phyloP scores from a whole-genome alignment of 2,797 vertebrate genomes.

The Glossophaga mutica region DNA sequence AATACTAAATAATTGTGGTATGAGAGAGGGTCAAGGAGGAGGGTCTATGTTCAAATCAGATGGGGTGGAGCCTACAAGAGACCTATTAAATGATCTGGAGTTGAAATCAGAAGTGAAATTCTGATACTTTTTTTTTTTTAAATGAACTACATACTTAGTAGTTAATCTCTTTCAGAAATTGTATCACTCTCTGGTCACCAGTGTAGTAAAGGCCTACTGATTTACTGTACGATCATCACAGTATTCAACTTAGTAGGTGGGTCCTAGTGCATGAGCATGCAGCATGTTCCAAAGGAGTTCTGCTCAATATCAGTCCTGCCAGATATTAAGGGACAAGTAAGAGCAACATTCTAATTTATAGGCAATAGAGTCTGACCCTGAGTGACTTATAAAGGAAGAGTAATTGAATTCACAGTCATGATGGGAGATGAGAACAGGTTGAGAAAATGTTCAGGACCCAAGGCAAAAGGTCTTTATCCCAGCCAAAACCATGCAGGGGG shows the following conservation, averaged over 20 bases:
- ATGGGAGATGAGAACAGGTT: background rate
- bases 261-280: background rate
- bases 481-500: background rate
- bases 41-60: background rate
- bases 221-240: background rate
- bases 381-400: background rate
- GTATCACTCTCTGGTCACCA: background rate
- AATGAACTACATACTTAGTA: background rate
- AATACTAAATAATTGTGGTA: background rate
- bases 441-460: background rate
- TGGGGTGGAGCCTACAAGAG: background rate
- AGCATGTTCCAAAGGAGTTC: background rate
- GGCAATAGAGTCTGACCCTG: background rate
- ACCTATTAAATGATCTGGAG: background rate
- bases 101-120: background rate
- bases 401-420: background rate
- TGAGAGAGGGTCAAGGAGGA: background rate
- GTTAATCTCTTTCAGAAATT: background rate
- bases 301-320: background rate
- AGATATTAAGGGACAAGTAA: background rate
- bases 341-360: background rate
- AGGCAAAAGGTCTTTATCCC: background rate
- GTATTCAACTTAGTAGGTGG: background rate
- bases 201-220: background rate
- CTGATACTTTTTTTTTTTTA: background rate